Conservation (phyloP, 37 sponge, comb jelly and placozoan species). For the Beroe forskalii region DNA sequence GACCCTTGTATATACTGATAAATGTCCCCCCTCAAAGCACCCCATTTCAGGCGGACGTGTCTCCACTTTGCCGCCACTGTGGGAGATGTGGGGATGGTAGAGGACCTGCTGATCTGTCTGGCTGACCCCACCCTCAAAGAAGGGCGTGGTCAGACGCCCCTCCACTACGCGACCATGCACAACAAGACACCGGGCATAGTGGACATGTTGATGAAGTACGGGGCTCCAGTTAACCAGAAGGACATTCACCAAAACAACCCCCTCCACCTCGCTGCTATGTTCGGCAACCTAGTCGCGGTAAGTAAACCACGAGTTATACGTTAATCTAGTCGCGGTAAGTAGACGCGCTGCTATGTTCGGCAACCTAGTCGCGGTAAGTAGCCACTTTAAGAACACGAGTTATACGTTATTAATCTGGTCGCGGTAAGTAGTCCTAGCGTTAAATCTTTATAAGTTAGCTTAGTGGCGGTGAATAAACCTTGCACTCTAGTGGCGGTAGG, state of each 20-base stretch:
- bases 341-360: conserved; percentile 14
- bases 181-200: conserved; percentile 7
- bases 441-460: too few relatives aligned
- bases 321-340: too few relatives aligned
- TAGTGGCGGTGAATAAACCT: too few relatives aligned
- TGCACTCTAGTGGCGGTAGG: too few relatives aligned
- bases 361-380: background rate
- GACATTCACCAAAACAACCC: conserved; percentile 28
- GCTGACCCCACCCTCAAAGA: conserved; percentile 34
- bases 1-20: too few relatives aligned
- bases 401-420: too few relatives aligned
- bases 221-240: conserved; percentile 9
- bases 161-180: conserved; percentile 44
- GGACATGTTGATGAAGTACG: conserved; percentile 18
- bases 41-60: background rate
- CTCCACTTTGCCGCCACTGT: conserved; percentile 29
- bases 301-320: too few relatives aligned
- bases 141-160: conserved; percentile 1
- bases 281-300: background rate
- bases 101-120: conserved; percentile 16
- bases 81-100: conserved; percentile 5
- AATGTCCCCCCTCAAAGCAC: too few relatives aligned
- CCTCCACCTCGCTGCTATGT: conserved; percentile 8
- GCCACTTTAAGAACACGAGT: too few relatives aligned
- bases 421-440: too few relatives aligned